Evolutionary conservation across 2,888 invertebrate species (phyloP), one percentile per base, ranked within the genome.

Genomic region (Drosophila silvestris): DNA sequence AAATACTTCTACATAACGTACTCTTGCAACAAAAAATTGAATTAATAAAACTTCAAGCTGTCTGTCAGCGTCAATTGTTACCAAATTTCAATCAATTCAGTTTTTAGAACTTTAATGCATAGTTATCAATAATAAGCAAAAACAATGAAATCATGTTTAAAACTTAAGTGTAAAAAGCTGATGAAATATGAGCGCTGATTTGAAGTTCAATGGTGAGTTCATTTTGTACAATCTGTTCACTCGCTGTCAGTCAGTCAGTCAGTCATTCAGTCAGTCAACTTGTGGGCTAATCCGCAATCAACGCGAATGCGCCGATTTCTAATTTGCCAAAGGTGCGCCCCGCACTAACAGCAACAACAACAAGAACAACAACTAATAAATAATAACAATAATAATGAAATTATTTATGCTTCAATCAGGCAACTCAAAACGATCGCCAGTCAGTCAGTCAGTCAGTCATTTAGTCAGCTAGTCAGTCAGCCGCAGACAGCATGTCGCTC

Each of bases 401-500:
- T 79, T 81, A 77, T 82, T 75, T 77, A 84, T 87, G 73, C 89
- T 79, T 79, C 75, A 79, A 79, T 83, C 78, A 78, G 69, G 81
- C 72, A 72, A 59, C 76, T 63, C 53, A 30, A 63, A 30, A 47
- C 50, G 64, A 61, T 56, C 62, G 57, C 73, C 73, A 67, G 71
- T n/a, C 41, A 5, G 39, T 39, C 39, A 39, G n/a, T 12, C 41
- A 22, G 44, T 41, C 41, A 5, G 41, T 44, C 44, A 47, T 7
- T 47, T 4, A 47, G 47, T 26, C 47, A 47, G 0, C 26, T 16
- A 47, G 47, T 47, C 47, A 26, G 47, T 47, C 84, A 82, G 77
- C 73, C 87, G 81, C 86, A 87, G 87, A 87, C 87, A 90, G 87
- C 87, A 77, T 90, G 87, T 83, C 87, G 90, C 87, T 87, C 90